Conservation (phyloP, 1,140 invertebrate species). For the Periplaneta americana region DNA sequence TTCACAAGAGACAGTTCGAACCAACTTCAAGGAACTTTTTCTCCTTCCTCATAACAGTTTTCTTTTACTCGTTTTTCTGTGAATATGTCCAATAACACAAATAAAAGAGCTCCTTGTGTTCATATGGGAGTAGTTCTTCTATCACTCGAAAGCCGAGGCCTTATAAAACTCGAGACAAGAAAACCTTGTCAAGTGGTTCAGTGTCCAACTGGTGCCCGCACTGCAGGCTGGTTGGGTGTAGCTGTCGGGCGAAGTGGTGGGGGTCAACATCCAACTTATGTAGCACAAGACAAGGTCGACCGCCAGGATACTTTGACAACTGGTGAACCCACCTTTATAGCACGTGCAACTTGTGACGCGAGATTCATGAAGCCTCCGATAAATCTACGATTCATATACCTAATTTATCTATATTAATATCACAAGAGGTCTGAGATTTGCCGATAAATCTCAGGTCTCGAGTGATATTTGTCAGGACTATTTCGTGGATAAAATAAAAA, state of each 20-base stretch:
- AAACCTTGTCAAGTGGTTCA: background rate
- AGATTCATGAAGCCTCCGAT: too few relatives aligned
- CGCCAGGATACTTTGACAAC: too few relatives aligned
- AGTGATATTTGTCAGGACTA: too few relatives aligned
- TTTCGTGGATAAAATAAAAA: too few relatives aligned
- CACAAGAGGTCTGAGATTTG: too few relatives aligned
- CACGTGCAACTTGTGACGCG: too few relatives aligned
- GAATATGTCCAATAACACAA: background rate
- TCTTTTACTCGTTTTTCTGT: too few relatives aligned
- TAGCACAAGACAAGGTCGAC: background rate
- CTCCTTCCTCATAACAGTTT: background rate
- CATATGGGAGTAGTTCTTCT: background rate
- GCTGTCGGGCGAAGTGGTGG: background rate
- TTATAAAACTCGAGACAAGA: background rate
- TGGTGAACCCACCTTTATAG: too few relatives aligned
- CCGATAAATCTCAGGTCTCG: too few relatives aligned
- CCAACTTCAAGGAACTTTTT: background rate
- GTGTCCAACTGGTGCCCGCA: background rate
- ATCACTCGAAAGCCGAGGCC: background rate
- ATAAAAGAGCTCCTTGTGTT: background rate
- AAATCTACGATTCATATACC: too few relatives aligned
- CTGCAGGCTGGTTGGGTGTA: background rate
- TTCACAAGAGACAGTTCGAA: too few relatives aligned
- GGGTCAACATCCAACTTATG: background rate
- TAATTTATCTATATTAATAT: too few relatives aligned